Percentiles rank a stretch among this genome's conserved stretches.
phyloP scores from a whole-genome alignment of 2,888 invertebrate species.

The Pammene fasciana region DNA sequence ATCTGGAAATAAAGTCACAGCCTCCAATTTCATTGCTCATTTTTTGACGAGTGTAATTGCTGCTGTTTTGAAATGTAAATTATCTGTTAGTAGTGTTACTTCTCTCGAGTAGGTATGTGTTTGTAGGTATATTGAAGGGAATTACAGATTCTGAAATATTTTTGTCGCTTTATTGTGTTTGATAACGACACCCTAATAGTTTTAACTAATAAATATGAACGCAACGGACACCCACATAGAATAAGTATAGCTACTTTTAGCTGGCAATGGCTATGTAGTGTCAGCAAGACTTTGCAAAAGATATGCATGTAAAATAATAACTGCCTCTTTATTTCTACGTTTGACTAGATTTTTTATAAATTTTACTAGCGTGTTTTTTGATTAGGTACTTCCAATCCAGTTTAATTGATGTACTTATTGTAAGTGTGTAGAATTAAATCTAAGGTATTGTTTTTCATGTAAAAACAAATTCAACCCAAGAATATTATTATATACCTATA shows the following conservation, averaged over 20 bases:
- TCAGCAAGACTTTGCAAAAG: conserved; percentile 29
- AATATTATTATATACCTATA: no score
- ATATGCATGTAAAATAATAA: conserved; percentile 35
- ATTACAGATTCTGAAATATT: neutral
- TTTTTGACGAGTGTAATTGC: neutral
- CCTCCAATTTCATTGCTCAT: conserved; percentile 22
- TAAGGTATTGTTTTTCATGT: neutral
- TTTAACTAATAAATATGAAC: neutral
- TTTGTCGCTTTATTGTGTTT: neutral
- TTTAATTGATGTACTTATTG: neutral
- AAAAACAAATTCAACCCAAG: neutral
- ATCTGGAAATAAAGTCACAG: conserved; percentile 14
- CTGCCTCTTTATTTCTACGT: conserved; percentile 25
- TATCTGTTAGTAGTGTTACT: neutral
- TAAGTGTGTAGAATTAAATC: no score
- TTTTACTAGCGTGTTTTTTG: conserved; percentile 17
- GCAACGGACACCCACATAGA: conserved; percentile 17
- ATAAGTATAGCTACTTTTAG: conserved; percentile 16
- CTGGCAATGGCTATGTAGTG: conserved; percentile 19
- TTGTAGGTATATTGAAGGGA: neutral
- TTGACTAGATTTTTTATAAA: conserved; percentile 30
- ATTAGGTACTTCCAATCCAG: neutral
- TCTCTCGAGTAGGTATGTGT: no score
- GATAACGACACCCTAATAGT: no score
- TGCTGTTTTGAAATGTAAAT: neutral